Evolutionary conservation across 2,888 invertebrate species (phyloP), one percentile per base, ranked within the genome.

Genomic region (Drosophila prolongata): DNA sequence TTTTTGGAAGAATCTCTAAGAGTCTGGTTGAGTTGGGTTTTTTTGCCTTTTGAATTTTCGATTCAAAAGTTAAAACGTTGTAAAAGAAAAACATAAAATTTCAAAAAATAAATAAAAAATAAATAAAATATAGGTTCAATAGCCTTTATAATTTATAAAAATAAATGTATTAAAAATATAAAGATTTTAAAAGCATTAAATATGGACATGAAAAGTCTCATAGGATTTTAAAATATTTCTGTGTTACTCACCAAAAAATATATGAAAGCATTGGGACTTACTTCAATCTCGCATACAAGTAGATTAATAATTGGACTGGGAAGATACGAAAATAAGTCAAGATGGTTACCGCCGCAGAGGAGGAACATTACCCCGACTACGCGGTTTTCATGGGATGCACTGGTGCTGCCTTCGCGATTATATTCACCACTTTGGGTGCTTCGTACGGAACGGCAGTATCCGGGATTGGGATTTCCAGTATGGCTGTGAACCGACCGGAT

Each of bases 371-470:
- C 9, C 75, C 87, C 3, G 14, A 47, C 11, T 88, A 86, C 42
- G 69, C 84, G 0, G 1, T 73, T 1, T 74, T 89, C 11, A 10
- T 78, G 27, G 89, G 83, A 0, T 19, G 72, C 92, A 94, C 99
- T 92, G 99, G 99, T 71, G 98, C 99, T 71, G 99, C 99, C 0
- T 10, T 30, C 0, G 58, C 83, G 35, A 86, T 83, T 3, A 50
- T 72, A 1, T 72, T 88, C n/a, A 67, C 83, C 0, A 1, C 98
- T 90, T 94, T 99, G 91, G 99, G 99, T 92, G 99, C 99, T 62
- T 98, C 99, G 50, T 99, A 99, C 95, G 99, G 99, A 90, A 99
- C 99, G 75, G 99, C 99, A 78, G 98, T 99, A 93, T 99, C 99
- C 62, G 99, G 99, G 75, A 98, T 98, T 73, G 99, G 99, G 93